A percentile compares a stretch with the other conserved stretches of the same genome.
Evolutionary conservation across 1,140 invertebrate genomes (phyloP).

Genomic region (Dryas iulia): DNA sequence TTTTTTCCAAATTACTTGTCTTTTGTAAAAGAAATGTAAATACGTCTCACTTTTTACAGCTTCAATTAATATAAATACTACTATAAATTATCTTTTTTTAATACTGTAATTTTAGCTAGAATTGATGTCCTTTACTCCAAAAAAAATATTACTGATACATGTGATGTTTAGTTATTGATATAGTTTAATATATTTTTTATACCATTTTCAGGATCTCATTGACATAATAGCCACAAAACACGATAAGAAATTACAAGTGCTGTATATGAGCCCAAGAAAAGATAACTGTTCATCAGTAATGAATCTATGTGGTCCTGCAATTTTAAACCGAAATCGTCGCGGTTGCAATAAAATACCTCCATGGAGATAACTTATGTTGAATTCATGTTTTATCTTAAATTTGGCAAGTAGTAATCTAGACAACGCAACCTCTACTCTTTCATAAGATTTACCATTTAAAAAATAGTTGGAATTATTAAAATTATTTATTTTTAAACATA

Average conservation of each 20-base stretch:
- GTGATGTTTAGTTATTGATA: too few relatives aligned
- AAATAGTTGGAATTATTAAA: neutral
- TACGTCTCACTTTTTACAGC: too few relatives aligned
- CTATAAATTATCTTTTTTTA: too few relatives aligned
- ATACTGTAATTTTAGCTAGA: too few relatives aligned
- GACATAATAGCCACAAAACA: constrained; percentile 47
- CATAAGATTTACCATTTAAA: neutral
- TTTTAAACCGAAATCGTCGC: neutral
- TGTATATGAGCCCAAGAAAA: constrained; percentile 35
- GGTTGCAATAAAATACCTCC: constrained; percentile 18
- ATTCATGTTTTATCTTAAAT: neutral
- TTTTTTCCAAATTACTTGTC: too few relatives aligned
- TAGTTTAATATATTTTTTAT: neutral
- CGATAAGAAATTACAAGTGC: constrained; percentile 41
- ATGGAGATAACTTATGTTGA: constrained; percentile 43
- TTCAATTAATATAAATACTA: too few relatives aligned
- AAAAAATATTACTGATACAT: too few relatives aligned
- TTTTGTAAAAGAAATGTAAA: too few relatives aligned
- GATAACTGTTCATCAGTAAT: constrained; percentile 38
- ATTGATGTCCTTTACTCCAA: too few relatives aligned
- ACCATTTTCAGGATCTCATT: constrained; percentile 50
- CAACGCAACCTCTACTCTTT: neutral
- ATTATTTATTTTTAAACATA: neutral
- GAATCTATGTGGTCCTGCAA: constrained; percentile 39
- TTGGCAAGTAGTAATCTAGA: neutral